Base-by-base conservation (phyloP, 2,888 invertebrate genomes). In the Lamellibrachia columna region DNA sequence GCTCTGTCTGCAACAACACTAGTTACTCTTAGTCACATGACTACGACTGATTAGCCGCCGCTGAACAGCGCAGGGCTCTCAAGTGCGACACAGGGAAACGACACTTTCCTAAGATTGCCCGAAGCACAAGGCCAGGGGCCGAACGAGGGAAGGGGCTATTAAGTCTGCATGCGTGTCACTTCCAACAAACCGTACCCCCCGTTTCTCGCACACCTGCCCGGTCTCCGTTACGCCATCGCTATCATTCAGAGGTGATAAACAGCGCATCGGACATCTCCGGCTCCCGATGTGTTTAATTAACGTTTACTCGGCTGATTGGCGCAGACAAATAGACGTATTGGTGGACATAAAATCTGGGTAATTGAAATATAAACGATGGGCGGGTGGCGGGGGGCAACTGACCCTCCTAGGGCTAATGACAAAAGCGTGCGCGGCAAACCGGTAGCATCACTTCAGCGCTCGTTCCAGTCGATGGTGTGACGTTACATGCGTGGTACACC, bases 351-450 rank as follows among this genome's bases (percentile, higher is more conserved):
- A n/a, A 75, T 75, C 22, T 75, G 75, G 75, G 22, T 75, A 75
- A 75, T 75, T 75, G 75, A 75, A 75, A 75, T 75, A 75, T 75
- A 75, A 75, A 75, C 75, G 75, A 75, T 75, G 75, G 75, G 75
- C 75, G 75, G 75, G 22, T 75, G n/a, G 75, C 75, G 22, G 75
- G 75, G 75, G 75, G 22, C 75, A 75, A 75, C 75, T 75, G 75
- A 75, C 75, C 75, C 75, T 75, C 75, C 75, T 11, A 75, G 75
- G 75, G 75, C 15, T 75, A 75, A 75, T 75, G n/a, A 75, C 75
- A 75, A 75, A 75, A 75, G 75, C 15, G 75, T 22, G 75, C 15
- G 75, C 22, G 55, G n/a, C n/a, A 75, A 75, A 75, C n/a, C 75
- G 75, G 75, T 75, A 75, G 75, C 75, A n/a, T 75, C 75, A 3